Percentiles rank a stretch among this genome's conserved stretches.
Evolutionary conservation across 2,113 vertebrate species (phyloP).

Genomic region (Mesoclemmys tuberculata): DNA sequence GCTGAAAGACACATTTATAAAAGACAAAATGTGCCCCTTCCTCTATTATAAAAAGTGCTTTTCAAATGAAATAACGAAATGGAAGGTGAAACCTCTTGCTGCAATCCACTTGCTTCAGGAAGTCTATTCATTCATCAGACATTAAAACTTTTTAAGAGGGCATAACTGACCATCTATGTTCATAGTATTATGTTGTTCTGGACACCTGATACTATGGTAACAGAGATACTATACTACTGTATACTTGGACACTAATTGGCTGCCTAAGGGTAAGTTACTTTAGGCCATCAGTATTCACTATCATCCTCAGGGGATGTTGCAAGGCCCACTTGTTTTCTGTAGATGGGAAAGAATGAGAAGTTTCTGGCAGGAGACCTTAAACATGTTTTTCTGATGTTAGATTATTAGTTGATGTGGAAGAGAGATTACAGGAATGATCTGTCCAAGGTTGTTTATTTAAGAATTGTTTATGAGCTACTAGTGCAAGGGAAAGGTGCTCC

Average conservation of each 20-base stretch:
- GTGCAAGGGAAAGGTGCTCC: rapidly evolving
- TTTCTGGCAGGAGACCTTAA: neutral
- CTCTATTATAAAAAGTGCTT: neutral
- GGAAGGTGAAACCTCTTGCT: neutral
- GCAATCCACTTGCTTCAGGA: neutral
- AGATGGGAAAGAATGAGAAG: neutral
- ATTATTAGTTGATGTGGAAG: rapidly evolving
- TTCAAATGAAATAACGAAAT: neutral
- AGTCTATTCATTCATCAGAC: neutral
- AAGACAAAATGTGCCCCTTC: neutral
- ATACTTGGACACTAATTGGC: rapidly evolving
- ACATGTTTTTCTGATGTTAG: neutral
- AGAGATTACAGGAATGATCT: rapidly evolving
- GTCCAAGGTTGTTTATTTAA: neutral
- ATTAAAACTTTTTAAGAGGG: neutral
- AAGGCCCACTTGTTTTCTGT: neutral
- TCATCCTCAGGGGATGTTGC: neutral
- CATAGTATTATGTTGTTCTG: neutral
- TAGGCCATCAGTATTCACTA: neutral
- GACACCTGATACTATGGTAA: neutral
- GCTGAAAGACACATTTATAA: neutral
- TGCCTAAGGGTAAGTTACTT: rapidly evolving
- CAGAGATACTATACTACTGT: neutral
- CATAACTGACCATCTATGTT: neutral
- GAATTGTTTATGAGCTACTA: neutral